Conservation (phyloP, 1,140 invertebrate species). For the Pogonomyrmex californicus region DNA sequence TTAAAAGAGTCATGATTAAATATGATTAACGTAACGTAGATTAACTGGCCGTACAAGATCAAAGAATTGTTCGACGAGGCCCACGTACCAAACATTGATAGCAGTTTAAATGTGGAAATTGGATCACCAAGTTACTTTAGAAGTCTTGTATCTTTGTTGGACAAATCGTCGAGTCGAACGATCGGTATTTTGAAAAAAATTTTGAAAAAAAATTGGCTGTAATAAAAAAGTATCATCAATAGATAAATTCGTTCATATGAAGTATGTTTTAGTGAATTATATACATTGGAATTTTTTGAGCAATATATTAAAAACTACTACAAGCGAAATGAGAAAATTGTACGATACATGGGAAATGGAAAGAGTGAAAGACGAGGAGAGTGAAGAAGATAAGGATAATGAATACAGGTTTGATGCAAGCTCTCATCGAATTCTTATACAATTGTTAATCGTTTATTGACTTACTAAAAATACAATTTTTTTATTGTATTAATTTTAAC, state of each 20-base stretch:
- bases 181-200: slow-evolving; percentile 43
- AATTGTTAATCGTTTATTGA: neutral
- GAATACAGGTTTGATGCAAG: neutral
- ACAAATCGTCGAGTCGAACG: slow-evolving; percentile 50
- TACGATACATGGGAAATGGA: slow-evolving; percentile 22
- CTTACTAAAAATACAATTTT: neutral
- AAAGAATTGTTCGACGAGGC: neutral
- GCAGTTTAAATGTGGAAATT: neutral
- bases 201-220: too few relatives aligned
- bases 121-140: neutral
- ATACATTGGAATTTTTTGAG: slow-evolving; percentile 75
- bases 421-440: neutral
- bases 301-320: slow-evolving; percentile 62
- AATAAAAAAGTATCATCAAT: neutral
- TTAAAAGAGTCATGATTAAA: too few relatives aligned
- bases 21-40: slow-evolving; percentile 20
- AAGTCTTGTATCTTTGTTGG: slow-evolving; percentile 26
- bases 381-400: neutral
- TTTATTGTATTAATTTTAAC: neutral
- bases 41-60: slow-evolving; percentile 58
- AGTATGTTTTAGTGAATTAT: slow-evolving; percentile 70
- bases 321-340: slow-evolving; percentile 55
- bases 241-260: neutral
- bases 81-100: neutral
- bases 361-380: neutral